Percentiles rank a stretch among this genome's conserved stretches.
Conservation (phyloP, 2,113 vertebrate species). For the Cnemophilus loriae region DNA sequence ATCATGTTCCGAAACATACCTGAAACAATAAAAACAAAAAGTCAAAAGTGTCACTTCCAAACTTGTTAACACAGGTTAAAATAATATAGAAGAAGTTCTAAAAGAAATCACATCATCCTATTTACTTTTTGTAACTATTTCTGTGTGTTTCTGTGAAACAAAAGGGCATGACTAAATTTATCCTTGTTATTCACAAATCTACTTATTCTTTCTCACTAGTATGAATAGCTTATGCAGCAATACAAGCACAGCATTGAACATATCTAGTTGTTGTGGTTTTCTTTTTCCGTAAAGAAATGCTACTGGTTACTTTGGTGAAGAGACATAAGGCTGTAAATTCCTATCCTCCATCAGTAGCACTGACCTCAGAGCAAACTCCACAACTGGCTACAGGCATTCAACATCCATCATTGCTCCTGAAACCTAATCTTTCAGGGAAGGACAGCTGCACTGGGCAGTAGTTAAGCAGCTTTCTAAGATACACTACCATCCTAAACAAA, state of each 20-base stretch:
- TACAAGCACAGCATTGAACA: background rate
- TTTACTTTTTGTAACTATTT: background rate
- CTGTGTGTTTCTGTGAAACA: background rate
- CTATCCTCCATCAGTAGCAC: slow-evolving; percentile 72
- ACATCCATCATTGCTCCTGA: slow-evolving; percentile 86
- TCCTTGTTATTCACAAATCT: background rate
- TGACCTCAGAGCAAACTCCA: slow-evolving; percentile 80
- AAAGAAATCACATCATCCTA: background rate
- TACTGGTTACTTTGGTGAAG: slow-evolving; percentile 20
- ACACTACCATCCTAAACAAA: slow-evolving; percentile 20
- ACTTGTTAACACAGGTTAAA: background rate
- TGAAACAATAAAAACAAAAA: background rate
- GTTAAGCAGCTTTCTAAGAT: slow-evolving; percentile 75
- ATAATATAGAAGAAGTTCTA: background rate
- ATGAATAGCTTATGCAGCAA: background rate
- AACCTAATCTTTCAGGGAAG: slow-evolving; percentile 84
- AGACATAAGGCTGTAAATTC: slow-evolving; percentile 73
- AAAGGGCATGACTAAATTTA: background rate
- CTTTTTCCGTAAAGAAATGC: background rate
- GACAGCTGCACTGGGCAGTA: slow-evolving; percentile 82
- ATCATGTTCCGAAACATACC: background rate
- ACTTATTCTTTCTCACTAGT: background rate
- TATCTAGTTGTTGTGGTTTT: background rate
- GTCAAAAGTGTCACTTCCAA: background rate
- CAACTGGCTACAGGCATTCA: slow-evolving; percentile 87